Evolutionary conservation across 2,888 invertebrate genomes (phyloP).

Genomic region (Clivina fossor): DNA sequence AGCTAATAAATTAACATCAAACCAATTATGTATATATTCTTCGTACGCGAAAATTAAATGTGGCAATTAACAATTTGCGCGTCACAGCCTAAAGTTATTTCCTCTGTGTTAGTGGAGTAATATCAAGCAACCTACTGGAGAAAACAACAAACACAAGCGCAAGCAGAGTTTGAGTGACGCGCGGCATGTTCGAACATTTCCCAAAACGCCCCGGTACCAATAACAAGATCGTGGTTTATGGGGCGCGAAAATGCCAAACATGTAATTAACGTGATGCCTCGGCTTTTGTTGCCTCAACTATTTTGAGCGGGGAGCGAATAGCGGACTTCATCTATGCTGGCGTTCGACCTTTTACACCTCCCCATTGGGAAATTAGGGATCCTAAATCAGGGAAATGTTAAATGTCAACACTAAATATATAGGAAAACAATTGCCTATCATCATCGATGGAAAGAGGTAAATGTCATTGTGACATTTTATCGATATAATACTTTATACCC

Average conservation of each 20-base stretch:
- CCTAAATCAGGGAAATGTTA: no score
- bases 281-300: no score
- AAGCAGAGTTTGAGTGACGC: slow-evolving; percentile 3
- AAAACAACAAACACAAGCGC: neutral
- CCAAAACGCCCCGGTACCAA: slow-evolving; percentile 15
- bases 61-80: slow-evolving; percentile 22
- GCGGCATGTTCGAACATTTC: slow-evolving; percentile 14
- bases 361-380: no score
- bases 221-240: slow-evolving; percentile 26
- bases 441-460: no score
- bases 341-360: no score
- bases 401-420: no score
- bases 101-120: no score
- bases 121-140: neutral
- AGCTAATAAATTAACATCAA: slow-evolving; percentile 18
- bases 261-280: slow-evolving; percentile 19
- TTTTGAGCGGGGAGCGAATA: neutral
- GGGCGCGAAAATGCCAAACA: slow-evolving; percentile 25
- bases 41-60: slow-evolving; percentile 21
- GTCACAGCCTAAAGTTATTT: no score
- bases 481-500: no score
- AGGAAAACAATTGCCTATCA: no score
- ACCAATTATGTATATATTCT: slow-evolving; percentile 21
- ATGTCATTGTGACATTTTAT: no score
- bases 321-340: slow-evolving; percentile 18